phyloP scores from a whole-genome alignment of 1,140 invertebrate genomes.

The Macrotrachela quadricornifera region DNA sequence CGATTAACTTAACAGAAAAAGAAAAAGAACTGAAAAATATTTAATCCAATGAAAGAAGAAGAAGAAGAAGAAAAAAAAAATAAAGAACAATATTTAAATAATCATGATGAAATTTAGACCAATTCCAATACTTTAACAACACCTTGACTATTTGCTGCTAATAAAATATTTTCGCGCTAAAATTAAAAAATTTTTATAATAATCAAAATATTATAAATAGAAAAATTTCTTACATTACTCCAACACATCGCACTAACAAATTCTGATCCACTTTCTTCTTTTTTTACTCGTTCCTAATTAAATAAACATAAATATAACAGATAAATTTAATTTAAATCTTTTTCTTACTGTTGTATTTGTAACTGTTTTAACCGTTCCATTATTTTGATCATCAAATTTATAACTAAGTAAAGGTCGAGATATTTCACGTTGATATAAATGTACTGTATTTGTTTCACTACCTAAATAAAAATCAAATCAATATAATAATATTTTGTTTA shows the following conservation, averaged over 20 bases:
- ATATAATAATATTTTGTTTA: not conserved
- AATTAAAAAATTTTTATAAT: not conserved
- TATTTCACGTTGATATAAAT: slow-evolving; percentile 75
- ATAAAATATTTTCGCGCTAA: slow-evolving; percentile 51
- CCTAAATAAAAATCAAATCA: slow-evolving; percentile 17
- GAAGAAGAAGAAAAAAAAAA: too few relatives aligned
- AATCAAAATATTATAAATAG: not conserved
- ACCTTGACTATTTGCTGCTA: slow-evolving; percentile 85
- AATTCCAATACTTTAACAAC: slow-evolving; percentile 38
- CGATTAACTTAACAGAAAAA: too few relatives aligned
- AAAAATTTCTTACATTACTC: slow-evolving; percentile 37
- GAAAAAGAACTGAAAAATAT: too few relatives aligned
- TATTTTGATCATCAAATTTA: slow-evolving; percentile 50
- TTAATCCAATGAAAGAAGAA: too few relatives aligned
- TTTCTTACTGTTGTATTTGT: too few relatives aligned
- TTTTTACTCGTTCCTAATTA: slow-evolving; percentile 34
- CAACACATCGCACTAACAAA: slow-evolving; percentile 90
- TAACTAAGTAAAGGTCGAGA: slow-evolving; percentile 65
- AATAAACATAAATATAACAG: slow-evolving; percentile 47
- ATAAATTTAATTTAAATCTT: too few relatives aligned
- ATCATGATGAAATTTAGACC: not conserved
- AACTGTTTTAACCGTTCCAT: too few relatives aligned
- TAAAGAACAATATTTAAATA: too few relatives aligned
- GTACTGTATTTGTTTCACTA: slow-evolving; percentile 79
- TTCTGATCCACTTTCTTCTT: slow-evolving; percentile 57